Conservation (phyloP, 2,888 invertebrate genomes). For the Cactoblastis cactorum region DNA sequence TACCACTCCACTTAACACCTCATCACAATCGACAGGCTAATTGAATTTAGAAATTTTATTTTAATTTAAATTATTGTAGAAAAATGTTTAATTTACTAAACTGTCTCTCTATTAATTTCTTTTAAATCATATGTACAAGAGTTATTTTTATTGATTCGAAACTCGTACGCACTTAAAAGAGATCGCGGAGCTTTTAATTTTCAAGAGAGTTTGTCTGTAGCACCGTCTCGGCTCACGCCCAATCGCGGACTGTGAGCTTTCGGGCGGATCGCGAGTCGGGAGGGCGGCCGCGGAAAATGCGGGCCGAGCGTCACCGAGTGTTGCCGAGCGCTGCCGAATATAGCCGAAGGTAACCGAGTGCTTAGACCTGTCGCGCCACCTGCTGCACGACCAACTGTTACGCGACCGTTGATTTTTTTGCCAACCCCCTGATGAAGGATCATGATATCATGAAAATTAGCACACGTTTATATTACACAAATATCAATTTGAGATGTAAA, state of each 20-base stretch:
- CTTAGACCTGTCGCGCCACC: constrained; percentile 73
- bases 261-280: constrained; percentile 71
- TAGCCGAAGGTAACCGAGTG: constrained; percentile 38
- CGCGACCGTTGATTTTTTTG: constrained; percentile 76
- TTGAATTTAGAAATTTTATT: neutral
- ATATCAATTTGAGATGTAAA: neutral
- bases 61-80: neutral
- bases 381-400: constrained; percentile 75
- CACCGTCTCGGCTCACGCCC: constrained; percentile 56
- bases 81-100: neutral
- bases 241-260: constrained; percentile 72
- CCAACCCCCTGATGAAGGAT: constrained; percentile 50
- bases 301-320: constrained; percentile 31
- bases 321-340: constrained; percentile 36
- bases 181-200: constrained; percentile 39
- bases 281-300: constrained; percentile 69
- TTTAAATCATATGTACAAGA: neutral
- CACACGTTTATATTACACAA: constrained; percentile 27
- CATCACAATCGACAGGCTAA: constrained; percentile 36
- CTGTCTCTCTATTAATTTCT: neutral
- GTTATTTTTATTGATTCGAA: constrained; percentile 6
- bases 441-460: constrained; percentile 66
- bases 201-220: constrained; percentile 35
- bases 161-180: constrained; percentile 28
- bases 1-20: constrained; percentile 51